Percentiles rank a stretch among this genome's conserved stretches.
Evolutionary conservation across 1,140 invertebrate species (phyloP).

Genomic region (Calliphora vicina): DNA sequence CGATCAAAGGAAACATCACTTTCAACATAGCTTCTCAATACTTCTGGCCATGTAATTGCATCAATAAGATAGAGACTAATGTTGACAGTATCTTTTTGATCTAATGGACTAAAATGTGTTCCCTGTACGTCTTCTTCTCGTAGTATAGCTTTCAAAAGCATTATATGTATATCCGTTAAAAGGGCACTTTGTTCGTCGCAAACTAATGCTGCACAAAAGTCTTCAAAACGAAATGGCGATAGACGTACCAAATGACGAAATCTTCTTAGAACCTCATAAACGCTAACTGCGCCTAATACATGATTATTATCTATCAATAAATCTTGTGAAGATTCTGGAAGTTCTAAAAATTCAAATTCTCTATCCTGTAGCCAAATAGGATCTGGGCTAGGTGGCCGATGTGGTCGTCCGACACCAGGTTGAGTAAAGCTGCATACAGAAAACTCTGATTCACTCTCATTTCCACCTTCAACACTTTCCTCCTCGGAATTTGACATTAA

Average conservation of each 20-base stretch:
- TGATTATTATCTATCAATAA: conserved; percentile 80
- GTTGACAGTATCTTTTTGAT: conserved; percentile 97
- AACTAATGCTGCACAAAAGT: conserved; percentile 91
- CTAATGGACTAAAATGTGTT: conserved; percentile 93
- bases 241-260: conserved; percentile 89
- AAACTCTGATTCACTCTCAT: conserved; percentile 83
- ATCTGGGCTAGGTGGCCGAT: conserved; percentile 81
- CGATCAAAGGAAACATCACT: conserved; percentile 84
- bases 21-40: conserved; percentile 86
- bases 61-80: conserved; percentile 91
- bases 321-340: conserved; percentile 92
- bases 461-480: conserved; percentile 72
- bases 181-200: conserved; percentile 91
- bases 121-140: conserved; percentile 94
- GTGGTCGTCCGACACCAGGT: conserved; percentile 64
- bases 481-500: conserved; percentile 72
- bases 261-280: conserved; percentile 94
- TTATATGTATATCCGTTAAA: conserved; percentile 91
- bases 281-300: conserved; percentile 80
- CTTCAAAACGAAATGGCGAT: conserved; percentile 94
- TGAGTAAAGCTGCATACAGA: conserved; percentile 80
- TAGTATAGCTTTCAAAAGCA: conserved; percentile 88
- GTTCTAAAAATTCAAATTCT: conserved; percentile 76
- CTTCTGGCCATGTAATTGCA: conserved; percentile 94
- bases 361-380: conserved; percentile 85